Base-by-base conservation (phyloP, 2,113 vertebrate species). In the Mus pahari region DNA sequence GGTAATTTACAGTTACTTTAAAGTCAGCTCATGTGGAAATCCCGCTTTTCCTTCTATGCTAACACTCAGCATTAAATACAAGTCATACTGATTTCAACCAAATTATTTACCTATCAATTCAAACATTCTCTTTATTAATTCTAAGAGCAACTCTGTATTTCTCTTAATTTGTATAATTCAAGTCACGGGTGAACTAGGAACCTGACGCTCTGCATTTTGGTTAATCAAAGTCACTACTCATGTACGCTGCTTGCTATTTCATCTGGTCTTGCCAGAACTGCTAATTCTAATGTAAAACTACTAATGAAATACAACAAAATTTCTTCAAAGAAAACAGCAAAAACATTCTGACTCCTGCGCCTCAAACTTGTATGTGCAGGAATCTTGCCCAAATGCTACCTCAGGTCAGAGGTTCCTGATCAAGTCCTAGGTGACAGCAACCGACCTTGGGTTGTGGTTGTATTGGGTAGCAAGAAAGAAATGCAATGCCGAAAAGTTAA, bases 281-380 rank as follows among this genome's bases (percentile, higher is more conserved):
- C 42, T n/a, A 75, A 42, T 42, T 74, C 12, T 68, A 91, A 95
- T 58, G 92, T 75, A 91, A 64, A 89, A 86, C 90, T 81, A 86
- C 39, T 33, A 84, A 70, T 50, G 53, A 77, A 87, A 55, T 79
- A 12, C 11, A 86, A 45, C 3, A 60, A 42, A 64, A 62, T 53
- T 58, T 73, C 74, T 10, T 55, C 4, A 16, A 28, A 22, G 9
- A 16, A 8, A 68, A 45, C 31, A 70, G 12, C 36, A 36, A 55
- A 58, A n/a, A 13, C 7, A 7, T 1, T 4, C 6, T 19, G 31
- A 68, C 5, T 36, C 42, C 10, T n/a, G n/a, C 31, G 20, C 48
- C 81, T 92, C 42, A 42, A 87, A 58, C 24, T 70, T 81, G 5
- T 10, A 19, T 45, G 89, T 14, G 42, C 64, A 64, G 53, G 53